Conservation (phyloP, 2,113 vertebrate species). For the Piaya cayana region DNA sequence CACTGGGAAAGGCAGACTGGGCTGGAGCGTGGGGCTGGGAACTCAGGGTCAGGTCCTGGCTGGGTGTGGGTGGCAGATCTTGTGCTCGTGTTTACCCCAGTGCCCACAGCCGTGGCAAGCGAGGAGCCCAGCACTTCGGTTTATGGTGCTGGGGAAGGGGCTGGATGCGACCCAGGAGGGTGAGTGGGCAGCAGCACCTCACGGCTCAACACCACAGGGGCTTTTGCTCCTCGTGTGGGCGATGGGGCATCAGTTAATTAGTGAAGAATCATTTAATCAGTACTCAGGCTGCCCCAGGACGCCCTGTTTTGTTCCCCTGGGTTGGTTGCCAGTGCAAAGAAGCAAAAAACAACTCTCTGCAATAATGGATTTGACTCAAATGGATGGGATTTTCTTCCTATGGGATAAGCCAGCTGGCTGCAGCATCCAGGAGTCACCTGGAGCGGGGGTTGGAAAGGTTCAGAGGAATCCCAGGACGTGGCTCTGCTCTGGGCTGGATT, state of each 20-base stretch:
- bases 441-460: not conserved
- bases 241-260: not conserved
- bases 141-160: not conserved
- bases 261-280: rapidly evolving
- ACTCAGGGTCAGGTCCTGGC: too few relatives aligned
- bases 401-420: not conserved
- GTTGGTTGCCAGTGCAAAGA: not conserved
- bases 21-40: too few relatives aligned
- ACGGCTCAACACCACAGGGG: too few relatives aligned
- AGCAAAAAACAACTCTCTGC: not conserved
- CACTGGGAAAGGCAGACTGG: rapidly evolving
- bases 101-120: rapidly evolving
- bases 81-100: not conserved
- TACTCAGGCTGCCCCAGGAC: not conserved
- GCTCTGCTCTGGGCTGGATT: not conserved
- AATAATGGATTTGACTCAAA: rapidly evolving
- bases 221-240: too few relatives aligned
- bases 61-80: not conserved
- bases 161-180: not conserved
- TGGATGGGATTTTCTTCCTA: not conserved
- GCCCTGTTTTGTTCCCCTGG: not conserved
- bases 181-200: rapidly evolving
- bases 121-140: not conserved
- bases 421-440: not conserved
- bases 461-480: not conserved